Evolutionary conservation across 2,797 vertebrate species (phyloP).

Genomic region (Phaenicophaeus curvirostris): DNA sequence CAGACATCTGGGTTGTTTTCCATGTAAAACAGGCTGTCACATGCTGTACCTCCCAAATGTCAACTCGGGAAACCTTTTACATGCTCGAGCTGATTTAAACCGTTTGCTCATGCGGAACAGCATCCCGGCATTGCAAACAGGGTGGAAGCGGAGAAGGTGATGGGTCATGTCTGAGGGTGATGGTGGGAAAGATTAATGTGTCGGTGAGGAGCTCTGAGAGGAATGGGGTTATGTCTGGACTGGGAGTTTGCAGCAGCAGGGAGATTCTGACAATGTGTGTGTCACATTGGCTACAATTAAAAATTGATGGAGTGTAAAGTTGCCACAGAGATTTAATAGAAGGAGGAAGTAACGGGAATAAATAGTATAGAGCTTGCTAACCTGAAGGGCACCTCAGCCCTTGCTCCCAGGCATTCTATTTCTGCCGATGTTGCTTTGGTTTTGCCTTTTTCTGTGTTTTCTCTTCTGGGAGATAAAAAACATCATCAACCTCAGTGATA

Average conservation of each 20-base stretch:
- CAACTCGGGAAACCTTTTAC: not conserved
- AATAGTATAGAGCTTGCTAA: not conserved
- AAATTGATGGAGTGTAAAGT: slow-evolving; percentile 41
- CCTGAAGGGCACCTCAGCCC: not conserved
- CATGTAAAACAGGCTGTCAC: not conserved
- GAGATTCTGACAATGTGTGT: not conserved
- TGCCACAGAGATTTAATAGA: slow-evolving; percentile 13
- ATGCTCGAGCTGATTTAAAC: not conserved
- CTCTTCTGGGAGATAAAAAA: not conserved
- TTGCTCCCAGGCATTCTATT: not conserved
- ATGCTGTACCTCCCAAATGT: not conserved
- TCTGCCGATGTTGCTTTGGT: not conserved
- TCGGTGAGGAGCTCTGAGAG: slow-evolving; percentile 22
- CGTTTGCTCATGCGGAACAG: slow-evolving; percentile 39
- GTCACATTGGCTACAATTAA: slow-evolving; percentile 32
- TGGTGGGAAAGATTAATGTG: slow-evolving; percentile 38
- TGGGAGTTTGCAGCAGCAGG: slow-evolving; percentile 18
- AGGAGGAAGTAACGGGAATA: not conserved
- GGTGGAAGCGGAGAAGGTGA: slow-evolving; percentile 10
- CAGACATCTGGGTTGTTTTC: not conserved
- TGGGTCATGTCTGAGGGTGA: slow-evolving; percentile 27
- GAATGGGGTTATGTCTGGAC: not conserved
- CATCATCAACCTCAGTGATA: not conserved
- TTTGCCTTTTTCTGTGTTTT: not conserved
- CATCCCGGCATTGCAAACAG: not conserved